Evolutionary conservation across 2,888 invertebrate genomes (phyloP).

Genomic region (Arctia plantaginis): DNA sequence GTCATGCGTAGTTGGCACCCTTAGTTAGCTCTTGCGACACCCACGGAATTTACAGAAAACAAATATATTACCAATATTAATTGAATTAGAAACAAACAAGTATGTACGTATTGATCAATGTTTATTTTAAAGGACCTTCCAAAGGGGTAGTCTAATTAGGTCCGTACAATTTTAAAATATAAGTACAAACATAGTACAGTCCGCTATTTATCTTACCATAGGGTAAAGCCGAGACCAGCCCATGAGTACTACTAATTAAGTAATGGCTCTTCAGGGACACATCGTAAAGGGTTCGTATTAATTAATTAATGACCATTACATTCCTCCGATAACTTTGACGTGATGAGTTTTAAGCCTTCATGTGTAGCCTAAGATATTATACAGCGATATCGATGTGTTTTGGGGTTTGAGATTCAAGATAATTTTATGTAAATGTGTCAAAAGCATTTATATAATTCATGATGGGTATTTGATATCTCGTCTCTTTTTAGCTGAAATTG

Average conservation of each 20-base stretch:
- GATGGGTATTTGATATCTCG: neutral
- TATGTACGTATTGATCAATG: neutral
- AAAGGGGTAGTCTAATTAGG: conserved; percentile 1
- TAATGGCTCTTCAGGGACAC: conserved; percentile 79
- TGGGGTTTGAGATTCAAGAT: conserved; percentile 5
- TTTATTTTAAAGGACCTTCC: neutral
- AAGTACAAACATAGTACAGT: conserved; percentile 24
- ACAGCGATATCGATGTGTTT: conserved; percentile 3
- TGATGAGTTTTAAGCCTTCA: conserved; percentile 56
- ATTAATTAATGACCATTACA: conserved; percentile 84
- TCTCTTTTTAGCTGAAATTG: neutral
- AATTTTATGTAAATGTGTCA: neutral
- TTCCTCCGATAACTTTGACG: conserved; percentile 72
- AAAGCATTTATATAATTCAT: neutral
- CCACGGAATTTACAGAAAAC: neutral
- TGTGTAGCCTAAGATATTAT: conserved; percentile 1
- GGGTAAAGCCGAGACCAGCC: conserved; percentile 56
- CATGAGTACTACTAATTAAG: conserved; percentile 81
- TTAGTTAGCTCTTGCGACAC: too few species aligned
- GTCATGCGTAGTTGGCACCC: too few species aligned
- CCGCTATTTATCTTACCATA: conserved; percentile 45
- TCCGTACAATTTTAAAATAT: conserved; percentile 19
- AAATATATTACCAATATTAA: neutral
- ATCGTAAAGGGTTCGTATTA: conserved; percentile 79
- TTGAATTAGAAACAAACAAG: neutral